Percentiles rank a stretch among this genome's conserved stretches.
phyloP scores from a whole-genome alignment of 2,797 vertebrate species.

The Sorex maritimensis region DNA sequence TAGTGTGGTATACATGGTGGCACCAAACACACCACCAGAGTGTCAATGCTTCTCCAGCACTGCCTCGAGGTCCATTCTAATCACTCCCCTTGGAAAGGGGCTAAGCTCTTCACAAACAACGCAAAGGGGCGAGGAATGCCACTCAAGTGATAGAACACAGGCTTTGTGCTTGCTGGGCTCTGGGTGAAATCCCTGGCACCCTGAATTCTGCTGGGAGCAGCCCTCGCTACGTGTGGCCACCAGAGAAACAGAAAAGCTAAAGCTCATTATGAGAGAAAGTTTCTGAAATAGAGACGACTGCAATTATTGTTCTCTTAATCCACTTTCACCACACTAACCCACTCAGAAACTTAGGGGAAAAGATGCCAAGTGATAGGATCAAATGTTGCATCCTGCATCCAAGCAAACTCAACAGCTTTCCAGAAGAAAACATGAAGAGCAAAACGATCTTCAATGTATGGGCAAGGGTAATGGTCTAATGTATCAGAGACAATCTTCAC shows the following conservation, averaged over 20 bases:
- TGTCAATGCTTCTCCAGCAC: too few species aligned
- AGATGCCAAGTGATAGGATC: background rate
- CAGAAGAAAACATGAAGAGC: background rate
- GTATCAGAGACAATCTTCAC: background rate
- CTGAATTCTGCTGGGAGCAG: too few species aligned
- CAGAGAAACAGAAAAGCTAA: too few species aligned
- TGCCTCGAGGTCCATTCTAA: too few species aligned
- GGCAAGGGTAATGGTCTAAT: background rate
- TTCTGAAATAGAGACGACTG: background rate
- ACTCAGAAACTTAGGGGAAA: slow-evolving; percentile 26
- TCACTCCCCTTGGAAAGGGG: too few species aligned
- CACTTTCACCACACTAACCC: background rate
- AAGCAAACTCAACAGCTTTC: background rate
- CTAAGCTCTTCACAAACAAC: background rate
- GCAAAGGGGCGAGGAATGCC: background rate
- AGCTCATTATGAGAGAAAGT: background rate
- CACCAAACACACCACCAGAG: too few species aligned
- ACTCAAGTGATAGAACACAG: too few species aligned
- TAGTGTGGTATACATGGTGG: too few species aligned
- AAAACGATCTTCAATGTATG: background rate
- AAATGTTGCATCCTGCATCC: background rate
- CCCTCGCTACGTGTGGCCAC: too few species aligned
- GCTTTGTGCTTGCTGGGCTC: too few species aligned
- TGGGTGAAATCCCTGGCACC: too few species aligned
- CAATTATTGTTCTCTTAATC: background rate